Evolutionary conservation across 2,888 invertebrate species (phyloP).

Genomic region (Brachynemurus nebulosus): DNA sequence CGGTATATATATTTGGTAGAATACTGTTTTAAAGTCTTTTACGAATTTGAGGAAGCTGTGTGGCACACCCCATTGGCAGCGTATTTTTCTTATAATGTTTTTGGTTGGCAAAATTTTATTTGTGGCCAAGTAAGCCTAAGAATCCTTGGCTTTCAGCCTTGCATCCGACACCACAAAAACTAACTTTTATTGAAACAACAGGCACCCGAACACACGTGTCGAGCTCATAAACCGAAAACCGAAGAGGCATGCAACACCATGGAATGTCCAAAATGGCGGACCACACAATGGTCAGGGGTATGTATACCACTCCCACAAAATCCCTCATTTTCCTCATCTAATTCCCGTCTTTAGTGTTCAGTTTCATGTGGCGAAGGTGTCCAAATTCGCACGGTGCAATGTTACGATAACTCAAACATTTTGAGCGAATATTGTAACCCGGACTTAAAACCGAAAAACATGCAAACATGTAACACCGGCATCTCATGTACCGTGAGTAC

Average conservation of each 20-base stretch:
- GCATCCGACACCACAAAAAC: neutral
- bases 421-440: slow-evolving; percentile 50
- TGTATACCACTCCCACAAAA: slow-evolving; percentile 31
- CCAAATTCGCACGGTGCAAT: slow-evolving; percentile 69
- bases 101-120: too few relatives aligned
- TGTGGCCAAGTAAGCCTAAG: too few relatives aligned
- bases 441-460: slow-evolving; percentile 49
- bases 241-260: slow-evolving; percentile 72
- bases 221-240: slow-evolving; percentile 59
- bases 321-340: neutral
- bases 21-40: too few relatives aligned
- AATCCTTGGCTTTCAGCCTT: too few relatives aligned
- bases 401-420: slow-evolving; percentile 46
- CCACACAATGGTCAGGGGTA: slow-evolving; percentile 83
- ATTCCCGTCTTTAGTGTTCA: slow-evolving; percentile 56
- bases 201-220: slow-evolving; percentile 68
- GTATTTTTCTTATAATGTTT: too few relatives aligned
- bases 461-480: slow-evolving; percentile 60
- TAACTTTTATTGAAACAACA: slow-evolving; percentile 28
- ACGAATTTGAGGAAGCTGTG: too few relatives aligned
- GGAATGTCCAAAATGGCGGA: slow-evolving; percentile 80
- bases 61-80: too few relatives aligned
- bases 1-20: too few relatives aligned
- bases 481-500: slow-evolving; percentile 45
- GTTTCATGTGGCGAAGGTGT: slow-evolving; percentile 81